These are phyloP conservation scores for Siphlonurus alternatus DNA, from an alignment of 2,888 invertebrate species.

Conservation along the genomic window DNA sequence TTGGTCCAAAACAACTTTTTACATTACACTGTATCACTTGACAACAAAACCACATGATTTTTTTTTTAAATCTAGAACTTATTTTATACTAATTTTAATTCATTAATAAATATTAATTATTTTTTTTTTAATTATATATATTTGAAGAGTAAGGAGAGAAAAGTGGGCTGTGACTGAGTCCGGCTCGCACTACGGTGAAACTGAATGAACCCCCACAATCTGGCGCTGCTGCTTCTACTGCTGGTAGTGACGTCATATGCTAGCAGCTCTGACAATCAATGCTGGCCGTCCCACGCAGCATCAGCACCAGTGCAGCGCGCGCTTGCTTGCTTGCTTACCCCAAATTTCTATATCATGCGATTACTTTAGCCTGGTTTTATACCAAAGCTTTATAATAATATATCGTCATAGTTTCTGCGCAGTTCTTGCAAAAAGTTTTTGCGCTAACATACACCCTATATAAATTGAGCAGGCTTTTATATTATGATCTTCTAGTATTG, in stretches of 20 bases:
- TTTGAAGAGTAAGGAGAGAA: no score
- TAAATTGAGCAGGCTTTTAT: no score
- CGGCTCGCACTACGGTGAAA: not conserved
- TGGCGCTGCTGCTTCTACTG: not conserved
- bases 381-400: no score
- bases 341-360: not conserved
- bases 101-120: no score
- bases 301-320: not conserved
- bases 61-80: no score
- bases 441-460: no score
- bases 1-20: constrained; percentile 11
- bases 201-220: not conserved
- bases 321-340: not conserved
- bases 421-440: no score
- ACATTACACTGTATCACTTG: constrained; percentile 12
- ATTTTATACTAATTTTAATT: no score
- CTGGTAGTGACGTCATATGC: not conserved
- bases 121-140: no score
- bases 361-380: no score
- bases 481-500: no score
- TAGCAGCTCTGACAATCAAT: not conserved
- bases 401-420: no score
- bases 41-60: constrained; percentile 13
- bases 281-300: not conserved
- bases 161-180: not conserved